Percentiles rank a stretch among this genome's conserved stretches.
phyloP scores from a whole-genome alignment of 2,113 vertebrate species.

The Mionectes macconnelli region DNA sequence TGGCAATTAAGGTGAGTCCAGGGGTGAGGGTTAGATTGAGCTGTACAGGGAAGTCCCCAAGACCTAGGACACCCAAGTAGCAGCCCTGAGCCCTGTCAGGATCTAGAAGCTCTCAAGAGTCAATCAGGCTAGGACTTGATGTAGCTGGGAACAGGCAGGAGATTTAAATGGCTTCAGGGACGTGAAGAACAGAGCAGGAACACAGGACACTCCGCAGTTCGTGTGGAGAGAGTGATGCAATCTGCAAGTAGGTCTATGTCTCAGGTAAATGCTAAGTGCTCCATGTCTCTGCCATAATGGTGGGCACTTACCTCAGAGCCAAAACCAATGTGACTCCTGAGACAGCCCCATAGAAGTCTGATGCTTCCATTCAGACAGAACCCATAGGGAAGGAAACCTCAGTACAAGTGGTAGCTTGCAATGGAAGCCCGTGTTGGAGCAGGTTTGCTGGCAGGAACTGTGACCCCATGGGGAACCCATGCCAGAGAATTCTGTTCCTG shows the following conservation, averaged over 20 bases:
- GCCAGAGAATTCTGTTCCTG: too few species aligned
- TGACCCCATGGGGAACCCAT: too few species aligned
- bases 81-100: rapidly evolving
- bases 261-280: not conserved
- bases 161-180: rapidly evolving
- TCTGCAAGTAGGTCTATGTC: rapidly evolving
- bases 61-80: rapidly evolving
- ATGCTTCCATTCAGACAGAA: too few species aligned
- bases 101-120: not conserved
- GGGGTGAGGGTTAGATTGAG: rapidly evolving
- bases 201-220: rapidly evolving
- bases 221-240: rapidly evolving
- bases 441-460: too few species aligned
- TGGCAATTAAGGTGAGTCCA: not conserved
- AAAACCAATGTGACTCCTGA: not conserved
- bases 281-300: not conserved
- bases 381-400: too few species aligned
- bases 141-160: not conserved
- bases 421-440: too few species aligned
- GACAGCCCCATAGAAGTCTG: too few species aligned
- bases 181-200: rapidly evolving
- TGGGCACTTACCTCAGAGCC: not conserved
- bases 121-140: rapidly evolving
- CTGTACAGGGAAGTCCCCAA: not conserved
- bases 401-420: too few species aligned